These are phyloP conservation scores for Drosophila biarmipes DNA, from an alignment of 1,140 invertebrate species.

Conservation along the genomic window DNA sequence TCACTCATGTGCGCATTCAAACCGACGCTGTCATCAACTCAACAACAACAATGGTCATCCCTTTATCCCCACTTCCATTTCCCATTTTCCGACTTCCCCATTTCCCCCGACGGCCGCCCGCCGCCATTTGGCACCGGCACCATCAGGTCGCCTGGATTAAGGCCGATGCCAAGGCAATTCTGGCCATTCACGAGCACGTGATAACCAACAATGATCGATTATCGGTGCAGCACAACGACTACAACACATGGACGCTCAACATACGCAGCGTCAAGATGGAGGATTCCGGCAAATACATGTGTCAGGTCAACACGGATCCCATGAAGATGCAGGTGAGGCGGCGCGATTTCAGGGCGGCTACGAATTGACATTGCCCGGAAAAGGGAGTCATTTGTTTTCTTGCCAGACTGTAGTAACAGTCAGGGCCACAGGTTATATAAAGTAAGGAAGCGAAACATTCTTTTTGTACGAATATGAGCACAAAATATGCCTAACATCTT, in stretches of 20 bases:
- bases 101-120: neutral
- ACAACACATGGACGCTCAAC: slow-evolving; percentile 94
- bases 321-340: slow-evolving; percentile 94
- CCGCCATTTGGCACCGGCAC: slow-evolving; percentile 26
- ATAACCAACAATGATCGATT: slow-evolving; percentile 95
- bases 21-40: slow-evolving; percentile 58
- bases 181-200: slow-evolving; percentile 96
- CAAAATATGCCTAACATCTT: neutral
- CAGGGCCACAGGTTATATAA: neutral
- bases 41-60: slow-evolving; percentile 48
- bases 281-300: slow-evolving; percentile 95
- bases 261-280: slow-evolving; percentile 92
- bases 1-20: slow-evolving; percentile 28
- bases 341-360: neutral
- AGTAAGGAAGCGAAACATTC: neutral
- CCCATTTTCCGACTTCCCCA: neutral
- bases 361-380: neutral
- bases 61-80: slow-evolving; percentile 37
- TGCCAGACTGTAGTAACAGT: neutral
- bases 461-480: no score
- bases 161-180: slow-evolving; percentile 95
- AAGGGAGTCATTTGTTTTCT: neutral
- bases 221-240: slow-evolving; percentile 93
- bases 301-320: slow-evolving; percentile 96
- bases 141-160: slow-evolving; percentile 96